These are phyloP conservation scores for Drosophila falleni DNA, from an alignment of 2,888 invertebrate species.

Conservation along the genomic window DNA sequence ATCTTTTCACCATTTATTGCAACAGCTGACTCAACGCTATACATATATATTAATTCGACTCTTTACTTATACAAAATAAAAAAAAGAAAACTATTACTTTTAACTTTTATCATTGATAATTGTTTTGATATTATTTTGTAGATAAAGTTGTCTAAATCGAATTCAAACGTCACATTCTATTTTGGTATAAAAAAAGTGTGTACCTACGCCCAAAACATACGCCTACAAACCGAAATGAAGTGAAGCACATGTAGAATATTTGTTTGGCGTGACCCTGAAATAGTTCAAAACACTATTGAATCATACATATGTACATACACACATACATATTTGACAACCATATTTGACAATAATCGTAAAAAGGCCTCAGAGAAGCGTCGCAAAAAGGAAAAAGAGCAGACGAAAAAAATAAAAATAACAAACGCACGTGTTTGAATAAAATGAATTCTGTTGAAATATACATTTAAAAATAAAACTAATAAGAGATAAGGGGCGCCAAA, in stretches of 20 bases:
- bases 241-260: slow-evolving; percentile 26
- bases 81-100: not conserved
- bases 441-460: slow-evolving; percentile 19
- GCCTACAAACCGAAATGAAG: slow-evolving; percentile 26
- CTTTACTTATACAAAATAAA: not conserved
- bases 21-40: not conserved
- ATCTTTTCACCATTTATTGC: not conserved
- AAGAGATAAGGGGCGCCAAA: slow-evolving; percentile 29
- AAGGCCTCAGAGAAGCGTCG: slow-evolving; percentile 31
- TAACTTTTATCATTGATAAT: slow-evolving; percentile 8
- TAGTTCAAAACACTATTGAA: slow-evolving; percentile 67
- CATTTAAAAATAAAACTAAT: slow-evolving; percentile 22
- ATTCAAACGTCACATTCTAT: slow-evolving; percentile 15
- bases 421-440: slow-evolving; percentile 45
- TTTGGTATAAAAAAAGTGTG: slow-evolving; percentile 17
- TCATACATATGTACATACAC: slow-evolving; percentile 23
- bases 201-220: slow-evolving; percentile 11
- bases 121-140: not conserved
- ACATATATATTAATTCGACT: not conserved
- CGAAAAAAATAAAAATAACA: slow-evolving; percentile 16
- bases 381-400: slow-evolving; percentile 35
- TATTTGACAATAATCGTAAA: slow-evolving; percentile 10
- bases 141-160: slow-evolving; percentile 6
- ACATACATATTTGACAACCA: slow-evolving; percentile 27
- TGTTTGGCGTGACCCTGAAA: slow-evolving; percentile 60